phyloP scores from a whole-genome alignment of 2,888 invertebrate species.

The Trypoxylon attenuatum region DNA sequence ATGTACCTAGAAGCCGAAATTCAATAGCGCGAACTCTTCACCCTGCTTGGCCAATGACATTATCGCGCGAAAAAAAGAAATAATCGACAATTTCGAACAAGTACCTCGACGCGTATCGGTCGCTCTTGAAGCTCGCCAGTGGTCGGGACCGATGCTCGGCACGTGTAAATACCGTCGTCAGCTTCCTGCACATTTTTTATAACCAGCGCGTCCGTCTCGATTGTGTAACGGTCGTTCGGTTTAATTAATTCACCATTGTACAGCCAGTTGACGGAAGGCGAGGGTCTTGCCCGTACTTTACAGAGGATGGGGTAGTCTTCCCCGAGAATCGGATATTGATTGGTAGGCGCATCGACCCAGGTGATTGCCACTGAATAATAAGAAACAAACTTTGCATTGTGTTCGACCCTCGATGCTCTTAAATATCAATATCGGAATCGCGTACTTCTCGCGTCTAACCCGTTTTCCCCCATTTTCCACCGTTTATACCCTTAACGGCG shows the following conservation, averaged over 20 bases:
- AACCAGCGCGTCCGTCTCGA: slow-evolving; percentile 84
- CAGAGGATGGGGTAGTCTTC: slow-evolving; percentile 87
- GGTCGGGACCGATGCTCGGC: slow-evolving; percentile 88
- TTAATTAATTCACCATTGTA: slow-evolving; percentile 84
- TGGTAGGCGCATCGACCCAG: slow-evolving; percentile 89
- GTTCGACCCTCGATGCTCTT: not conserved
- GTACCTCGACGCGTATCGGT: slow-evolving; percentile 87
- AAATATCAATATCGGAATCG: not conserved
- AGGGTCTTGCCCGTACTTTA: slow-evolving; percentile 88
- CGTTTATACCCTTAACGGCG: not conserved
- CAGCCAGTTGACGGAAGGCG: slow-evolving; percentile 91
- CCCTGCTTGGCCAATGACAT: not conserved
- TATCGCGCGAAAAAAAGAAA: too few relatives aligned
- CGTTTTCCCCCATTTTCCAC: not conserved
- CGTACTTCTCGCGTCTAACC: not conserved
- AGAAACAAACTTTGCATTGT: slow-evolving; percentile 51
- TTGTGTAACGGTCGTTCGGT: slow-evolving; percentile 83
- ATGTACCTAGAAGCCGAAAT: slow-evolving; percentile 78
- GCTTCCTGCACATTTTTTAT: slow-evolving; percentile 86
- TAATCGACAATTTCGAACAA: not conserved
- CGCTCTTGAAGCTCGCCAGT: slow-evolving; percentile 87
- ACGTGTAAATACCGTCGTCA: slow-evolving; percentile 91
- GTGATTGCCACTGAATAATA: slow-evolving; percentile 84
- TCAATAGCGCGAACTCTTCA: slow-evolving; percentile 4
- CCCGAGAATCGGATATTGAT: slow-evolving; percentile 87